phyloP scores from a whole-genome alignment of 2,888 invertebrate species.

The Eumerus sabulonum region DNA sequence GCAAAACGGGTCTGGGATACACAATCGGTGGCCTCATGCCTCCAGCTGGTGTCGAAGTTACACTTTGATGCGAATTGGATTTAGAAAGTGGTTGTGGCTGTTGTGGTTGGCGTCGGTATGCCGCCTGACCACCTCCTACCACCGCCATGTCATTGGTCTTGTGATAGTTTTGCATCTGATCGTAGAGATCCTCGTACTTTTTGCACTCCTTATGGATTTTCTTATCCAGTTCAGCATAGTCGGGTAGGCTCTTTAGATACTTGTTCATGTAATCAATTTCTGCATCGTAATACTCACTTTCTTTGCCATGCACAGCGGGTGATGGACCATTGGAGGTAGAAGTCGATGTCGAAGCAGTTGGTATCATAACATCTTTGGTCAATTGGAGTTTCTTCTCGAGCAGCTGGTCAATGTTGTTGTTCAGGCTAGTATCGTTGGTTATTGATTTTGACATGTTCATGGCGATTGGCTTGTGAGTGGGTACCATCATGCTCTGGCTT shows the following conservation, averaged over 20 bases:
- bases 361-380: slow-evolving; percentile 59
- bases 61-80: slow-evolving; percentile 76
- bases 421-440: slow-evolving; percentile 58
- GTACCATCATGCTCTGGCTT: slow-evolving; percentile 56
- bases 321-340: neutral
- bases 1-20: slow-evolving; percentile 61
- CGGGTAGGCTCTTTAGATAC: slow-evolving; percentile 79
- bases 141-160: slow-evolving; percentile 53
- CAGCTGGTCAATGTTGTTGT: slow-evolving; percentile 61
- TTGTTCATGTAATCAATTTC: slow-evolving; percentile 80
- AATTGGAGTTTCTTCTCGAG: slow-evolving; percentile 61
- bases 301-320: slow-evolving; percentile 39
- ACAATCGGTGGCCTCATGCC: slow-evolving; percentile 45
- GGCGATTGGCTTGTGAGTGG: slow-evolving; percentile 38
- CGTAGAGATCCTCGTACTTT: slow-evolving; percentile 78
- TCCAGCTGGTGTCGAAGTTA: slow-evolving; percentile 61
- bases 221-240: slow-evolving; percentile 78
- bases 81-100: slow-evolving; percentile 75
- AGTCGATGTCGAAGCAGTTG: slow-evolving; percentile 16
- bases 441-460: slow-evolving; percentile 61
- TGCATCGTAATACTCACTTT: slow-evolving; percentile 76
- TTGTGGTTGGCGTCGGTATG: slow-evolving; percentile 70
- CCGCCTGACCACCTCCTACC: slow-evolving; percentile 23
- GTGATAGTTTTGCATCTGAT: slow-evolving; percentile 73
- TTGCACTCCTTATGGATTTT: slow-evolving; percentile 78